Base-by-base conservation (phyloP, 1,140 invertebrate species). In the Platorchestia sp. region DNA sequence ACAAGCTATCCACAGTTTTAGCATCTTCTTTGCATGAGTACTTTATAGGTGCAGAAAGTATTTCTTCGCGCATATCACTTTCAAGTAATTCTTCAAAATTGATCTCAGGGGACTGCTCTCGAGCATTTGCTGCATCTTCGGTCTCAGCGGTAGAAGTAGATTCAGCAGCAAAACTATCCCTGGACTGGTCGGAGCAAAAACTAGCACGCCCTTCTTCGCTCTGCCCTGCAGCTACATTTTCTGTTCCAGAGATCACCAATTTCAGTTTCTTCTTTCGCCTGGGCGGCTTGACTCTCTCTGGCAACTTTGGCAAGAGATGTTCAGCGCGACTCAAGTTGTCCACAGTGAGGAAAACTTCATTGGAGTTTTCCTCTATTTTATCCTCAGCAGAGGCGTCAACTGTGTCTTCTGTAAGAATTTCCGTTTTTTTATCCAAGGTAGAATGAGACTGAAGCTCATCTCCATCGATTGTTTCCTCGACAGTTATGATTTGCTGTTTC, bases 221-320 rank as follows among this genome's bases (percentile, higher is more conserved):
- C 36, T 10, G 59, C 59, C 36, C 59, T 19, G 59, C 27, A 47
- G 93, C 95, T 16, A 96, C 45, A 91, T 96, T 96, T 95, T 96
- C 96, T 3, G 96, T 95, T 22, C 95, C n/a, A 14, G 93, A 22
- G 19, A 96, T 95, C 27, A 96, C 95, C 10, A 96, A 42, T 91
- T 96, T 96, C 87, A 96, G 59, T 87, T 96, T 96, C 45, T 96
- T 96, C 90, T 96, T 96, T 45, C 95, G 95, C 95, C 96, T 96
- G 45, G 96, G 96, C 45, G 96, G 96, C 51, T 95, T 96, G 7
- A 95, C 95, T 96, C 96, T 45, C 95, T 96, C 96, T 5, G 96
- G 96, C 43, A 96, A 86, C 42, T 95, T 96, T 6, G 96, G 96
- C 36, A 96, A 95, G 6, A 96, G 45, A 95, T 95, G 95, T 45